A percentile compares a stretch with the other conserved stretches of the same genome.
phyloP scores from a whole-genome alignment of 2,797 vertebrate genomes.

The Sus cebifrons region DNA sequence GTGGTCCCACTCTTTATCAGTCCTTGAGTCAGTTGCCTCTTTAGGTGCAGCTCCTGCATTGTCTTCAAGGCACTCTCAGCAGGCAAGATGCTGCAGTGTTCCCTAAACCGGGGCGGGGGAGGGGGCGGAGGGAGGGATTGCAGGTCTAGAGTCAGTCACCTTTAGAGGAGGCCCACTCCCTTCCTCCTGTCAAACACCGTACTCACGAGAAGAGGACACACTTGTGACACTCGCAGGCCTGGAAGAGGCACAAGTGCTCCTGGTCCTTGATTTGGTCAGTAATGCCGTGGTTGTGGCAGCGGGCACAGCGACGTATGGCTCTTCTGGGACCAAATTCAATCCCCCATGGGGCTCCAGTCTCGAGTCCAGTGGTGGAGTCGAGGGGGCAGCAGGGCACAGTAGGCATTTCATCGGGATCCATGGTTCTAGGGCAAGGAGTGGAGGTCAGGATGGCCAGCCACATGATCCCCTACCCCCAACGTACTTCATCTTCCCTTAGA shows the following conservation, averaged over 20 bases:
- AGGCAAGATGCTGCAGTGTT: constrained; percentile 16
- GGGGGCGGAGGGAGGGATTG: too few relatives aligned
- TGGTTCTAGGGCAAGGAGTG: constrained; percentile 50
- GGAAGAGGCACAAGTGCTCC: constrained; percentile 68
- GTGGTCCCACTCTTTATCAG: background rate
- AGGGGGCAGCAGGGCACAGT: background rate
- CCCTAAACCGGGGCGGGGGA: constrained; percentile 37
- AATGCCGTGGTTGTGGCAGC: constrained; percentile 72
- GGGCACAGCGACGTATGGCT: background rate
- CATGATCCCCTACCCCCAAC: background rate
- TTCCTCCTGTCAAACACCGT: background rate
- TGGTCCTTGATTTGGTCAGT: constrained; percentile 41
- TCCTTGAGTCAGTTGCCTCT: background rate
- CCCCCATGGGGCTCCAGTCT: background rate
- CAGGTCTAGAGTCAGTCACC: background rate
- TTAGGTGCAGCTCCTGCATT: constrained; percentile 3
- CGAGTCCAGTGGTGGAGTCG: background rate
- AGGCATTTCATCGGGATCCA: constrained; percentile 58
- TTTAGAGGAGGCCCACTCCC: background rate
- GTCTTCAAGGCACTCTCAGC: constrained; percentile 44
- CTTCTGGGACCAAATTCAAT: background rate
- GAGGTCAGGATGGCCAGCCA: constrained; percentile 12
- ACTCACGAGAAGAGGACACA: constrained; percentile 72
- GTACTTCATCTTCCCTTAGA: background rate
- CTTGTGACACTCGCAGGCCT: constrained; percentile 71